Evolutionary conservation across 2,888 invertebrate genomes (phyloP), one percentile per base, ranked within the genome.

Genomic region (Heliconius cydno): DNA sequence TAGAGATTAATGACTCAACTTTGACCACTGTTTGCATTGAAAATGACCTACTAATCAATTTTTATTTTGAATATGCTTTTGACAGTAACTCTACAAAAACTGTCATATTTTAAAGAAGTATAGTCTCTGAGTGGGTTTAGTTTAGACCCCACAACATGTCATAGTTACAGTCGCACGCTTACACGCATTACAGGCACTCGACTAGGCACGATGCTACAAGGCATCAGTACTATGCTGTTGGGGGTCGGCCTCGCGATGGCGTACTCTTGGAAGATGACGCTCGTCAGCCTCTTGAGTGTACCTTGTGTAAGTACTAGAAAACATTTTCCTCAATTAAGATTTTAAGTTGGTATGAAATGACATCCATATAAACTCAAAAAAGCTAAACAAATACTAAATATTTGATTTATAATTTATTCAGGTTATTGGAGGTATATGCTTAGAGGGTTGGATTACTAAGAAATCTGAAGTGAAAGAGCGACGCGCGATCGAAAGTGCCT

Each of bases 231-330:
- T 0, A 91, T 96, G 88, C 88, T 93, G 12, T 91, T 96, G 63
- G 96, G 96, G 1, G 93, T 96, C 30, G 91, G 94, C 0, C 86
- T 96, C 30, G 95, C 96, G 2, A 87, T 95, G 91, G 91, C 89
- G 65, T 96, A 93, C 89, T 96, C 96, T 2, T 96, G 96, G 96
- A 96, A 96, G 88, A 96, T 96, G 95, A 96, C 96, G 0, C 88
- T 96, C 41, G 96, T 96, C 82, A 96, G 96, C 2, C 88, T 96
- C 7, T 88, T 96, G 25, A 96, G 96, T 78, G 95, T 96, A 68
- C 96, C 96, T 0, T 89, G 96, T 82, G 96, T 96, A 70, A 92
- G 96, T 89, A 34, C 7, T 34, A 30, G 6, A 6, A 30, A 30
- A 52, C 15, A 52, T 19, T 19, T 52, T 52, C 46, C 10, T 38